These are phyloP conservation scores for Zaprionus gabonicus DNA, from an alignment of 1,140 invertebrate species.

Conservation along the genomic window DNA sequence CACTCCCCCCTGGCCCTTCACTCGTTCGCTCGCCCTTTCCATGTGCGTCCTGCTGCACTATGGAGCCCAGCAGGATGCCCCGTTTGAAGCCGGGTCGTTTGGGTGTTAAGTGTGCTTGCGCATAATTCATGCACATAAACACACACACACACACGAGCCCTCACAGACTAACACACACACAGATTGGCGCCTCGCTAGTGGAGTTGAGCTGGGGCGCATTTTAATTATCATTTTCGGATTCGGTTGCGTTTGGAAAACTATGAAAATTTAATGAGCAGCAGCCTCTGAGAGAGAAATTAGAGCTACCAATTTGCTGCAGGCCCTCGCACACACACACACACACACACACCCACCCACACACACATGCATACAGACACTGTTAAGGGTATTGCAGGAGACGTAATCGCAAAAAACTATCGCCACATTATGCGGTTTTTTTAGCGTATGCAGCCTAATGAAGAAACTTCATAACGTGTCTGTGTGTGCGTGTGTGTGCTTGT, in stretches of 20 bases:
- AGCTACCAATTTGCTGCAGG: constrained; percentile 53
- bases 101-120: constrained; percentile 54
- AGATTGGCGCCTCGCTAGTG: not conserved
- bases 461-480: constrained; percentile 26
- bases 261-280: constrained; percentile 70
- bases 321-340: constrained; percentile 35
- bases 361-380: not conserved
- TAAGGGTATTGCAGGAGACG: constrained; percentile 67
- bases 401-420: constrained; percentile 51
- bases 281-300: constrained; percentile 59
- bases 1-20: not conserved
- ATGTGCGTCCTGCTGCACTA: constrained; percentile 2
- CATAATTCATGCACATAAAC: constrained; percentile 46
- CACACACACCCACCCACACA: not conserved
- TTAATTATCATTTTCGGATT: constrained; percentile 74
- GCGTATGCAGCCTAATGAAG: constrained; percentile 51
- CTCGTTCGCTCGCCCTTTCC: not conserved
- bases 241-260: constrained; percentile 62
- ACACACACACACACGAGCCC: not conserved
- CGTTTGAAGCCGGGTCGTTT: constrained; percentile 35
- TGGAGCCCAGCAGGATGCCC: constrained; percentile 26
- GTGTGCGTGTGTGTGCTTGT: not conserved
- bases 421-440: constrained; percentile 66
- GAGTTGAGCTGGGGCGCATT: constrained; percentile 53
- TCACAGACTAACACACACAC: constrained; percentile 2